Percentiles rank a stretch among this genome's conserved stretches.
Conservation (phyloP, 2,888 invertebrate genomes). For the Caenorhabditis sp. region DNA sequence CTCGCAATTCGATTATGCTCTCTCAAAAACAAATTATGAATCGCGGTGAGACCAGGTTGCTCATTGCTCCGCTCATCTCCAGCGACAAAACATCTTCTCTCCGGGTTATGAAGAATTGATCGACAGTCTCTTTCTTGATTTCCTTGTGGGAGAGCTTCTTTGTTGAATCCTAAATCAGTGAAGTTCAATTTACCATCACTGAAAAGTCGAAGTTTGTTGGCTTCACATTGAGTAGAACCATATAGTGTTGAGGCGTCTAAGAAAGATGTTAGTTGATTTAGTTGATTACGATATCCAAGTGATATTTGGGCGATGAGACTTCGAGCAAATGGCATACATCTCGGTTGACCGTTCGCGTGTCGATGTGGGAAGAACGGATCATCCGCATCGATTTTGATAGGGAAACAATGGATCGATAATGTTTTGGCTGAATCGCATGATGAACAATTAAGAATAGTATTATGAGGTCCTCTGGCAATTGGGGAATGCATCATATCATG, state of each 20-base stretch:
- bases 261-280: slow-evolving; percentile 92
- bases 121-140: slow-evolving; percentile 70
- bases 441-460: slow-evolving; percentile 68
- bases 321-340: slow-evolving; percentile 93
- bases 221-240: slow-evolving; percentile 87
- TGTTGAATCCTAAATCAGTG: slow-evolving; percentile 68
- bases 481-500: slow-evolving; percentile 94
- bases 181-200: slow-evolving; percentile 68
- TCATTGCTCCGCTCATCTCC: slow-evolving; percentile 70
- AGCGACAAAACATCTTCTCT: slow-evolving; percentile 47
- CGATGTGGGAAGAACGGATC: slow-evolving; percentile 86
- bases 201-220: slow-evolving; percentile 82
- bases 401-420: slow-evolving; percentile 92
- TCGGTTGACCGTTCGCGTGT: slow-evolving; percentile 82
- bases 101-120: slow-evolving; percentile 34
- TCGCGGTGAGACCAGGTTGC: slow-evolving; percentile 68
- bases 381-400: slow-evolving; percentile 86
- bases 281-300: slow-evolving; percentile 76
- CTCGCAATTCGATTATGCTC: slow-evolving; percentile 70
- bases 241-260: slow-evolving; percentile 82
- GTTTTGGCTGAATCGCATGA: slow-evolving; percentile 86
- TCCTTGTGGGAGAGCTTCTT: slow-evolving; percentile 71
- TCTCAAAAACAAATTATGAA: slow-evolving; percentile 69
- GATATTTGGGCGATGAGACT: slow-evolving; percentile 89
- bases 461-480: slow-evolving; percentile 75